phyloP scores from a whole-genome alignment of 2,888 invertebrate species.

The Eupithecia inturbata region DNA sequence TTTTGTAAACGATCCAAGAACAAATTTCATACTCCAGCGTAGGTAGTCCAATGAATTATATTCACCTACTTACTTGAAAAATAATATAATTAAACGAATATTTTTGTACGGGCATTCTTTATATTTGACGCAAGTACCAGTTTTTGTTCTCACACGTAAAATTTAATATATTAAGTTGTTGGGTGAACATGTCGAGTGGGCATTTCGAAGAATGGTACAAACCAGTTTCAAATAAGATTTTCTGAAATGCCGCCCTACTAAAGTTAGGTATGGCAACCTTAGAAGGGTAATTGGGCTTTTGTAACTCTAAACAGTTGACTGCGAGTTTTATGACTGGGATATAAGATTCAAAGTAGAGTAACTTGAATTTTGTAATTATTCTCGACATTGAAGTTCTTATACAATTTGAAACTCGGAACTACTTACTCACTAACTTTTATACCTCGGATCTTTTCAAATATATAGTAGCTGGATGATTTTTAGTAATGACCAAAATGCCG shows the following conservation, averaged over 20 bases:
- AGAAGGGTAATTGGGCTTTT: conserved; percentile 59
- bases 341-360: conserved; percentile 3
- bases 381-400: background rate
- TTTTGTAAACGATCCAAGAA: too few relatives aligned
- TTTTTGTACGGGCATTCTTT: background rate
- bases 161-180: conserved; percentile 21
- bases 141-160: conserved; percentile 34
- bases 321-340: conserved; percentile 1
- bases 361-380: background rate
- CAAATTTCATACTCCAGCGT: too few relatives aligned
- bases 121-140: conserved; percentile 6
- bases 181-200: conserved; percentile 30
- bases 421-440: background rate
- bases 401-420: background rate
- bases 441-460: background rate
- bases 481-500: background rate
- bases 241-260: conserved; percentile 24
- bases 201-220: conserved; percentile 40
- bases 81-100: too few relatives aligned
- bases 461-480: background rate
- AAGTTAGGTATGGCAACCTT: conserved; percentile 44
- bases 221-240: conserved; percentile 40
- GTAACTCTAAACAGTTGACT: conserved; percentile 8
- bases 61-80: too few relatives aligned
- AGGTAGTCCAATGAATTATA: too few relatives aligned